These are phyloP conservation scores for Rhea pennata DNA, from an alignment of 2,113 vertebrate genomes.

Conservation along the genomic window DNA sequence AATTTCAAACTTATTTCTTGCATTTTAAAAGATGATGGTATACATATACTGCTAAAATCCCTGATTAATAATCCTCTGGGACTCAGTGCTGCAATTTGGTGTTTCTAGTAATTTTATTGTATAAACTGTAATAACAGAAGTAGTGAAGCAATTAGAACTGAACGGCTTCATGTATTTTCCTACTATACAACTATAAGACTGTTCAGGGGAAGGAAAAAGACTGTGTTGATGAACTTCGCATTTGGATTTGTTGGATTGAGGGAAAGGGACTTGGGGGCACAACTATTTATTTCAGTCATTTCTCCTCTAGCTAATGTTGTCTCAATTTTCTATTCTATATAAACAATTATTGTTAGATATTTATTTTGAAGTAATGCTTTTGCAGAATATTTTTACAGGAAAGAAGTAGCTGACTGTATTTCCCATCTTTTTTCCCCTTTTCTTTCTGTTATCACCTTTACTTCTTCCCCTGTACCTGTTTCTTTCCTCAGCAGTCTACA, in stretches of 20 bases:
- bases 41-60: neutral
- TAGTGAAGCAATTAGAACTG: neutral
- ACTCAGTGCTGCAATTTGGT: neutral
- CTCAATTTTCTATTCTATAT: neutral
- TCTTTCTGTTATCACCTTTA: constrained; percentile 12
- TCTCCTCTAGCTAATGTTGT: neutral
- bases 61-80: neutral
- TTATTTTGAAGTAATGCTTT: neutral
- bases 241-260: neutral
- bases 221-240: neutral
- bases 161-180: neutral
- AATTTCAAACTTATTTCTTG: neutral
- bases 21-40: neutral
- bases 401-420: neutral
- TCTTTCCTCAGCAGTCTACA: constrained; percentile 27
- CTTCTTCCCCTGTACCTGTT: neutral
- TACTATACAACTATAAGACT: neutral
- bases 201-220: neutral
- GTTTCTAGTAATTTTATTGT: neutral
- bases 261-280: neutral
- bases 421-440: constrained; percentile 10
- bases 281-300: neutral
- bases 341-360: neutral
- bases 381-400: neutral
- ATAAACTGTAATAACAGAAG: neutral